A percentile compares a stretch with the other conserved stretches of the same genome.
Conservation (phyloP, 2,888 invertebrate species). For the Acrocera orbiculus region DNA sequence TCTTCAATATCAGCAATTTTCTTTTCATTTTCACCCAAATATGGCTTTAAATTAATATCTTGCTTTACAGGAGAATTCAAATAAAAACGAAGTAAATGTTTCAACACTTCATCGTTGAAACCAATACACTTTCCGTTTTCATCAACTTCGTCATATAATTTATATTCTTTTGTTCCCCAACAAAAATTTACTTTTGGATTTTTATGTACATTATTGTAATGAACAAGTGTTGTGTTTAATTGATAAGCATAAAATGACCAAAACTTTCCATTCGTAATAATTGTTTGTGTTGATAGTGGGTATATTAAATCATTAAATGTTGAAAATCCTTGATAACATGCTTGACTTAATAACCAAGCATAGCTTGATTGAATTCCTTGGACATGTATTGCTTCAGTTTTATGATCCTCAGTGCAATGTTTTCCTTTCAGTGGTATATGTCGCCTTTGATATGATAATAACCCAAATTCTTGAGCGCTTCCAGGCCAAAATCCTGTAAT, state of each 20-base stretch:
- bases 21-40: constrained; percentile 39
- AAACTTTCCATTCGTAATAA: constrained; percentile 71
- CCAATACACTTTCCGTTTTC: constrained; percentile 50
- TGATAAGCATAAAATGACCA: constrained; percentile 86
- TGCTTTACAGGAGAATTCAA: constrained; percentile 43
- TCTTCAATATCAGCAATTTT: constrained; percentile 51
- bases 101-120: constrained; percentile 63
- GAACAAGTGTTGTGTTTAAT: constrained; percentile 63
- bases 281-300: constrained; percentile 73
- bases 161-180: constrained; percentile 53
- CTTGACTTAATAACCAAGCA: constrained; percentile 61
- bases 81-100: constrained; percentile 55
- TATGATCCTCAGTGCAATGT: constrained; percentile 36
- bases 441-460: constrained; percentile 53
- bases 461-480: constrained; percentile 56
- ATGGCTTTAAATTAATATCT: constrained; percentile 51
- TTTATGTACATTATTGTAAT: constrained; percentile 40
- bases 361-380: constrained; percentile 66
- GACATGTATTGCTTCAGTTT: constrained; percentile 46
- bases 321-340: constrained; percentile 74
- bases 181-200: constrained; percentile 64
- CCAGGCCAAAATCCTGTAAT: constrained; percentile 68
- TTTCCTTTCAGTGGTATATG: constrained; percentile 35
- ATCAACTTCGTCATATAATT: constrained; percentile 57
- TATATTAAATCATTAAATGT: constrained; percentile 80